Percentiles rank a stretch among this genome's conserved stretches.
phyloP scores from a whole-genome alignment of 2,797 vertebrate species.

The Poecile montanus region DNA sequence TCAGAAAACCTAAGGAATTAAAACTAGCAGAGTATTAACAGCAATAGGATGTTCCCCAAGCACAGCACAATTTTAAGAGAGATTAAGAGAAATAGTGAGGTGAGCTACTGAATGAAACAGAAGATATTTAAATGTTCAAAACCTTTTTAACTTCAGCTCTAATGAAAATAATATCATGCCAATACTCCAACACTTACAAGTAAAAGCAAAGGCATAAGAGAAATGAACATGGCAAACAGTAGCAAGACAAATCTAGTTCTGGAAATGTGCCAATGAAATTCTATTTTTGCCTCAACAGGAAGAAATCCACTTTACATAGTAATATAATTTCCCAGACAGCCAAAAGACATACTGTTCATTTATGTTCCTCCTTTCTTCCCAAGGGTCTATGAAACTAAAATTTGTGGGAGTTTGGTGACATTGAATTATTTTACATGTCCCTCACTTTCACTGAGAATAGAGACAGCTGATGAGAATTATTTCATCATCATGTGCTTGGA shows the following conservation, averaged over 20 bases:
- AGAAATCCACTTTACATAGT: background rate
- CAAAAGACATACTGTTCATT: background rate
- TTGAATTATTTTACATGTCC: background rate
- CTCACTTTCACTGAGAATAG: background rate
- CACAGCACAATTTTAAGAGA: background rate
- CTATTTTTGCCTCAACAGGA: background rate
- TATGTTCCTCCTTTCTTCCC: background rate
- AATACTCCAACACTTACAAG: background rate
- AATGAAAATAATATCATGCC: background rate
- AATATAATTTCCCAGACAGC: background rate
- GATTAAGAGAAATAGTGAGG: background rate
- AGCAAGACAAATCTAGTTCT: background rate
- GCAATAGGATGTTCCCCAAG: background rate
- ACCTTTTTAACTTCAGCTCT: background rate
- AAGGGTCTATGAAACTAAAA: background rate
- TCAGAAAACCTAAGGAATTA: background rate
- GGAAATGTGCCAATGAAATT: background rate
- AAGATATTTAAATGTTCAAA: background rate
- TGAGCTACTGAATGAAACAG: background rate
- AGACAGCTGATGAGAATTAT: background rate
- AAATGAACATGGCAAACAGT: background rate
- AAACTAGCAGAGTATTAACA: background rate
- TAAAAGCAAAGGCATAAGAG: background rate
- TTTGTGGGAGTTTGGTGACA: background rate
- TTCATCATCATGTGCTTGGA: background rate